A percentile compares a stretch with the other conserved stretches of the same genome.
Conservation (phyloP, 2,888 invertebrate genomes). For the Ochropleura leucogaster region DNA sequence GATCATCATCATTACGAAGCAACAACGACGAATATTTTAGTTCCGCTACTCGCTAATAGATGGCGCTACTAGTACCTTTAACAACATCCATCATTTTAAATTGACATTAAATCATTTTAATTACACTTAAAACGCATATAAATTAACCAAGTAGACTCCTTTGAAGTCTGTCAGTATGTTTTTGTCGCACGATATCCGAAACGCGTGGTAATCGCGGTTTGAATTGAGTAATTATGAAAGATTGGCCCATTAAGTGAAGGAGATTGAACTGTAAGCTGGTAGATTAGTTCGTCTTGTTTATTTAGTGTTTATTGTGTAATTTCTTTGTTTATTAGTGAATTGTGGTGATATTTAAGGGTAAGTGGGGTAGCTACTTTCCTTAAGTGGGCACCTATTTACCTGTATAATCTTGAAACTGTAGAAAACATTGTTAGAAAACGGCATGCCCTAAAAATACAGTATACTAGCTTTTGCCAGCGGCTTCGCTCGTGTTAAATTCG, state of each 20-base stretch:
- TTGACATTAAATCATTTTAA: constrained; percentile 75
- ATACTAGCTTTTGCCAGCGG: too few relatives aligned
- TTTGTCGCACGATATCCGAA: constrained; percentile 60
- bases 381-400: neutral
- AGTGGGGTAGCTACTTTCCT: constrained; percentile 6
- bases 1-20: neutral
- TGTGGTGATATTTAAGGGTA: constrained; percentile 3
- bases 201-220: constrained; percentile 46
- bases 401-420: neutral
- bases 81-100: constrained; percentile 33
- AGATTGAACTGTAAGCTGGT: constrained; percentile 48
- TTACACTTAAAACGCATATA: constrained; percentile 74
- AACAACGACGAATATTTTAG: constrained; percentile 1
- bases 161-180: constrained; percentile 55
- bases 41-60: constrained; percentile 81
- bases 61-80: constrained; percentile 72
- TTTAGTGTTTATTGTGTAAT: constrained; percentile 34
- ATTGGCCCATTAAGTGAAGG: constrained; percentile 64
- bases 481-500: too few relatives aligned
- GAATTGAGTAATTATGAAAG: constrained; percentile 70
- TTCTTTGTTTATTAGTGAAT: constrained; percentile 38
- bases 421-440: neutral
- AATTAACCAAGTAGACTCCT: constrained; percentile 53
- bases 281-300: constrained; percentile 39
- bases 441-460: neutral